Base-by-base conservation (phyloP, 2,113 vertebrate genomes). In the Capra hircus region DNA sequence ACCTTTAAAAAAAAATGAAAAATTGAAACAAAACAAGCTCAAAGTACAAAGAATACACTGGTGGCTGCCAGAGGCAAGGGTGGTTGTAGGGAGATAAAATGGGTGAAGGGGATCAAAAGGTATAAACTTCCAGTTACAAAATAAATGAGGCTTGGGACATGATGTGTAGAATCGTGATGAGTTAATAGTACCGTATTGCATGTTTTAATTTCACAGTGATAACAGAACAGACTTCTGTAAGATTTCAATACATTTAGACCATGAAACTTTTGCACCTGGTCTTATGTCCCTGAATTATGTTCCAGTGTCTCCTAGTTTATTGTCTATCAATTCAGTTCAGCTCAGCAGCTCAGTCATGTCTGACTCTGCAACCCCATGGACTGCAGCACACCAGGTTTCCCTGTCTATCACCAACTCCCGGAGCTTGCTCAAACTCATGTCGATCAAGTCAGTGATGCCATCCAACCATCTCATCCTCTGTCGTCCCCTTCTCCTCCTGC, bases 401-500 rank as follows among this genome's bases (percentile, higher is more conserved):
- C n/a, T 36, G 19, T 23, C 64, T 19, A 36, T 71, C n/a, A 71
- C 17, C 64, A 71, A 36, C 4, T 5, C n/a, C 64, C 0, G 1
- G 64, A 67, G 9, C 8, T 36, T 21, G 8, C n/a, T 36, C 17
- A 67, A 11, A 67, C 4, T 36, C 33, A 67, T 21, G 9, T 36
- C 4, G 2, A 36, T 36, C 33, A 67, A 67, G 64, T 67, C 64
- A 67, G 17, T 36, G 64, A 67, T 67, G 64, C 64, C 64, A 67
- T 36, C 64, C 64, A 67, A 5, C 64, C 33, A 67, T 67, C n/a
- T 67, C 33, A 36, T 67, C 9, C 17, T 11, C 17, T 36, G 33
- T 67, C 0, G 0, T 36, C 4, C 64, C 8, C 33, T 67, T 36
- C 17, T 36, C 64, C 64, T 36, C 33, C 17, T 0, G 0, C 17